Percentiles rank a stretch among this genome's conserved stretches.
Evolutionary conservation across 2,797 vertebrate genomes (phyloP).

Genomic region (Harpagifer antarcticus): DNA sequence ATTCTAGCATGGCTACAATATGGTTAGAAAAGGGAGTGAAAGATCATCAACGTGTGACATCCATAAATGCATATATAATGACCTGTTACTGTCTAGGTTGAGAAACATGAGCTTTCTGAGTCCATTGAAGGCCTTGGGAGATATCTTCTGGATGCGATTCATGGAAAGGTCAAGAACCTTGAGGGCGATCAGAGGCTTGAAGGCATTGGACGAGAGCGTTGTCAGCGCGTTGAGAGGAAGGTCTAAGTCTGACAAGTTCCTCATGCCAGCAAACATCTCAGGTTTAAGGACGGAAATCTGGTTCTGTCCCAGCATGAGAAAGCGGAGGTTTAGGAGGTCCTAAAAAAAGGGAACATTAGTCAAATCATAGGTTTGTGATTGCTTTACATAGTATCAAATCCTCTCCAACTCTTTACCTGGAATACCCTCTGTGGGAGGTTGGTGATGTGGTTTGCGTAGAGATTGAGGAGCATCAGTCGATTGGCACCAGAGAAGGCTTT

Average conservation of each 20-base stretch:
- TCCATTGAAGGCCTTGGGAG: slow-evolving; percentile 80
- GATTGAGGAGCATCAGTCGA: slow-evolving; percentile 82
- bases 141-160: slow-evolving; percentile 83
- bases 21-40: too few species aligned
- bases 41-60: neutral
- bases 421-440: slow-evolving; percentile 77
- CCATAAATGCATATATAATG: neutral
- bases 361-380: neutral
- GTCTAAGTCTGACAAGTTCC: slow-evolving; percentile 85
- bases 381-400: neutral
- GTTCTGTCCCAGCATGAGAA: slow-evolving; percentile 87
- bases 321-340: slow-evolving; percentile 85
- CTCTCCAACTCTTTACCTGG: slow-evolving; percentile 54
- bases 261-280: slow-evolving; percentile 82
- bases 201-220: slow-evolving; percentile 74
- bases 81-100: slow-evolving; percentile 86
- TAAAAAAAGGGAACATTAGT: slow-evolving; percentile 33
- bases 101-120: slow-evolving; percentile 83
- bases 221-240: slow-evolving; percentile 81
- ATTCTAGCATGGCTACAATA: too few species aligned
- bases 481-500: slow-evolving; percentile 80
- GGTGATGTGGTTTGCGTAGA: slow-evolving; percentile 82
- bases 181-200: slow-evolving; percentile 82
- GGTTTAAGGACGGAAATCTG: slow-evolving; percentile 77
- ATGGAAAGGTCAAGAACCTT: slow-evolving; percentile 84